These are phyloP conservation scores for Aphelenchoides besseyi DNA, from an alignment of 1,140 invertebrate genomes.

Conservation along the genomic window DNA sequence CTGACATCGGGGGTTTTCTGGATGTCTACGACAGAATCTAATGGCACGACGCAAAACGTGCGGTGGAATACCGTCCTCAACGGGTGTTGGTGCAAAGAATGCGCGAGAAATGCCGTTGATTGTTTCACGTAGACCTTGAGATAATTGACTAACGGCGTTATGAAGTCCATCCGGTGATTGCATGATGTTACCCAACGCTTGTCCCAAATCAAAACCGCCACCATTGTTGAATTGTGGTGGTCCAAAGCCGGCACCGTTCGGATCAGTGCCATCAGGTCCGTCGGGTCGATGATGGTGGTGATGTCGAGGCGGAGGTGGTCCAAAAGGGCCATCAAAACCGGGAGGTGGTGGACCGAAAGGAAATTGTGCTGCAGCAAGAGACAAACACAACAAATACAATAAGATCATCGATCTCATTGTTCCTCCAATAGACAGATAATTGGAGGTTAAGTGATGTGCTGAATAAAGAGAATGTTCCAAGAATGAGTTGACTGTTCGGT, in stretches of 20 bases:
- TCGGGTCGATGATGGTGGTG: not conserved
- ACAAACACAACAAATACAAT: too few relatives aligned
- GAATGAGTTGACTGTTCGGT: too few relatives aligned
- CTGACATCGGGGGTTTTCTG: slow-evolving; percentile 26
- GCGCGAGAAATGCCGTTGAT: slow-evolving; percentile 2
- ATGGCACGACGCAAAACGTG: slow-evolving; percentile 21
- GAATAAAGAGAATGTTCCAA: too few relatives aligned
- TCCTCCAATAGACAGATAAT: too few relatives aligned
- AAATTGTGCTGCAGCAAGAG: not conserved
- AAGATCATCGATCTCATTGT: too few relatives aligned
- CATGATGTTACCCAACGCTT: not conserved
- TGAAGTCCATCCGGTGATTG: not conserved
- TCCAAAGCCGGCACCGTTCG: not conserved
- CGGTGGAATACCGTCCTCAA: slow-evolving; percentile 26
- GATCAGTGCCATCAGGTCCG: not conserved
- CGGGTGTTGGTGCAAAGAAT: slow-evolving; percentile 25
- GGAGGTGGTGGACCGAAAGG: not conserved
- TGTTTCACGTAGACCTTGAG: not conserved
- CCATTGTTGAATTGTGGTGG: not conserved
- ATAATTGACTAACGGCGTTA: not conserved
- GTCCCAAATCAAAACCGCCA: not conserved
- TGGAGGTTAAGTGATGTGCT: too few relatives aligned
- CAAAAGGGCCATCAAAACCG: not conserved
- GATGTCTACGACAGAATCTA: slow-evolving; percentile 24
- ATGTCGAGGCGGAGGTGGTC: not conserved